These are phyloP conservation scores for Aleiodes testaceus DNA, from an alignment of 2,888 invertebrate genomes.

Conservation along the genomic window DNA sequence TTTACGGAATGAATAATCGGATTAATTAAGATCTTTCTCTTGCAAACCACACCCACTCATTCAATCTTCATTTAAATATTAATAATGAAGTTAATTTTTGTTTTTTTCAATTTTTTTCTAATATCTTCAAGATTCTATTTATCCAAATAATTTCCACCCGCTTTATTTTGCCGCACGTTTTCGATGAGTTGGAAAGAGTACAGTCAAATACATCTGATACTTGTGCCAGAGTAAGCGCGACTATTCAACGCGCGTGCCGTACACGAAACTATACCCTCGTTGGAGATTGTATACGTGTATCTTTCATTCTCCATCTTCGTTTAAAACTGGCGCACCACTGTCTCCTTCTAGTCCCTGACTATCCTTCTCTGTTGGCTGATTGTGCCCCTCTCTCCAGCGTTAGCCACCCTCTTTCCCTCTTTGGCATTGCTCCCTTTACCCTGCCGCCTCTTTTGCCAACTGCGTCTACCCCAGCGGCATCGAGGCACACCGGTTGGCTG, in stretches of 20 bases:
- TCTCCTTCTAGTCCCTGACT: conserved; percentile 34
- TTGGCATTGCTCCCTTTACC: conserved; percentile 43
- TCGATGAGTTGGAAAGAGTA: conserved; percentile 20
- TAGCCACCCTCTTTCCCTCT: conserved; percentile 34
- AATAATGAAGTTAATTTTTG: neutral
- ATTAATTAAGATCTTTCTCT: conserved; percentile 5
- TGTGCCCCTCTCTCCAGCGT: conserved; percentile 3
- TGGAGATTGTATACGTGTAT: conserved; percentile 38
- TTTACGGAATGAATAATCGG: no score
- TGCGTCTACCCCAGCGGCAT: conserved; percentile 36
- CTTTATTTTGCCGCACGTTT: conserved; percentile 34
- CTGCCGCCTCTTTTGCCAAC: conserved; percentile 36
- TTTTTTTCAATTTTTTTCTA: conserved; percentile 12
- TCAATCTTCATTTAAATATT: neutral
- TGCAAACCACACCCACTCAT: conserved; percentile 47
- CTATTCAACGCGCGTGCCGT: conserved; percentile 55
- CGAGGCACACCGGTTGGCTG: conserved; percentile 50
- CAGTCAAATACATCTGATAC: conserved; percentile 53
- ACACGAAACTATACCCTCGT: conserved; percentile 42
- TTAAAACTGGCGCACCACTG: conserved; percentile 29
- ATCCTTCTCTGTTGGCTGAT: conserved; percentile 42
- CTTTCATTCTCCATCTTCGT: conserved; percentile 38
- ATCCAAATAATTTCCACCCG: neutral
- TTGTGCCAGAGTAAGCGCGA: conserved; percentile 55
- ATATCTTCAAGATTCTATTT: conserved; percentile 9